These are phyloP conservation scores for Condylostylus longicornis DNA, from an alignment of 1,140 invertebrate genomes.

Conservation along the genomic window DNA sequence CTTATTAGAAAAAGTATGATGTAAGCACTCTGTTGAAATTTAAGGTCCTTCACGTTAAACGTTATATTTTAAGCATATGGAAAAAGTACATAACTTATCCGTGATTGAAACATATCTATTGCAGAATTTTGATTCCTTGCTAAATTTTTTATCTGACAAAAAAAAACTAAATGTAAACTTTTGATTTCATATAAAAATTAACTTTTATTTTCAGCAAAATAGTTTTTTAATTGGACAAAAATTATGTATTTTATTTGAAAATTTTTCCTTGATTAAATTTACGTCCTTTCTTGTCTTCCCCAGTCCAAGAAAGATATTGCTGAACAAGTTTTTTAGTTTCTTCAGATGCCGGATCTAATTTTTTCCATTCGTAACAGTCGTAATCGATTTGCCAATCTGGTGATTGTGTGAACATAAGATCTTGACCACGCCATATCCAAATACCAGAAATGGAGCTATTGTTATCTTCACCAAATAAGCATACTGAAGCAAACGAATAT, in stretches of 20 bases:
- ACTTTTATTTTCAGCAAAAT: too few relatives aligned
- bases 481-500: conserved; percentile 83
- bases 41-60: too few relatives aligned
- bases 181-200: too few relatives aligned
- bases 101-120: too few relatives aligned
- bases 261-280: conserved; percentile 98
- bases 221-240: neutral
- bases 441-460: conserved; percentile 88
- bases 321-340: conserved; percentile 82
- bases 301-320: conserved; percentile 87
- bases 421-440: conserved; percentile 93
- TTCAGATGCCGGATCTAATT: conserved; percentile 67
- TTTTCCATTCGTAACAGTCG: conserved; percentile 92
- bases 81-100: too few relatives aligned
- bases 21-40: too few relatives aligned
- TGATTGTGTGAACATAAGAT: conserved; percentile 75
- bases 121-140: too few relatives aligned
- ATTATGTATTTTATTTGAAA: conserved; percentile 65
- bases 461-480: conserved; percentile 85
- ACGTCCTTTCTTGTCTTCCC: conserved; percentile 71
- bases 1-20: too few relatives aligned
- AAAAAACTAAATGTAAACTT: too few relatives aligned
- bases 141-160: too few relatives aligned
- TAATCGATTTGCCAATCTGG: conserved; percentile 95
- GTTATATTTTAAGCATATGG: too few relatives aligned